Percentiles rank a stretch among this genome's conserved stretches.
phyloP scores from a whole-genome alignment of 2,797 vertebrate genomes.

The Myotis daubentonii region DNA sequence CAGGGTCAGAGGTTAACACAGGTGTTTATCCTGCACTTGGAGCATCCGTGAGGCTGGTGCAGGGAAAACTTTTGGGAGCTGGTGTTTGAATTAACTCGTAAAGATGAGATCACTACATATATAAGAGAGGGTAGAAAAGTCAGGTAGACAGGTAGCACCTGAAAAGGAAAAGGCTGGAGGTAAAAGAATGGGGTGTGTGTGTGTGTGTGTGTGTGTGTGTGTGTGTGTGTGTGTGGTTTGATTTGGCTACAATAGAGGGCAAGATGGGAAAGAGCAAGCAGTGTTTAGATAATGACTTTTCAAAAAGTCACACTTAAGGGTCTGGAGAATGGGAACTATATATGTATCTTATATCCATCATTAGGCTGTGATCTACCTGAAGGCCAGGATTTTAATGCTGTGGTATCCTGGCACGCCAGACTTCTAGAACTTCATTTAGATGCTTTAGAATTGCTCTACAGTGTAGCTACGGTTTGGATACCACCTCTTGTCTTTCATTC shows the following conservation, averaged over 20 bases:
- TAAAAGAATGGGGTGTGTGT: neutral
- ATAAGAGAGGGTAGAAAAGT: neutral
- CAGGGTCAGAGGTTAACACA: neutral
- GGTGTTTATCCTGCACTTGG: rapidly evolving
- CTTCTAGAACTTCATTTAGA: neutral
- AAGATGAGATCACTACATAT: neutral
- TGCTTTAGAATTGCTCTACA: neutral
- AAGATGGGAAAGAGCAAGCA: neutral
- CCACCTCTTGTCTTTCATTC: neutral
- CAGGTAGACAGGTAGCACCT: neutral
- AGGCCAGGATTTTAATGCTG: conserved; percentile 40
- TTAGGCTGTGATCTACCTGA: neutral
- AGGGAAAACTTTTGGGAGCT: neutral
- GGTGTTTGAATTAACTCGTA: neutral
- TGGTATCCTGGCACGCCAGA: neutral
- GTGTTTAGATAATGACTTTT: neutral
- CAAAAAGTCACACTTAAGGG: neutral
- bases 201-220: neutral
- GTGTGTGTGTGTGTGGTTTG: neutral
- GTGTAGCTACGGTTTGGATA: neutral
- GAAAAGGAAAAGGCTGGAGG: neutral
- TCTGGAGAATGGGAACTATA: neutral
- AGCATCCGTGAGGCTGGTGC: rapidly evolving
- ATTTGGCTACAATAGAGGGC: neutral
- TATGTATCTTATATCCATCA: neutral